Evolutionary conservation across 2,888 invertebrate species (phyloP).

Genomic region (Andricus quercusramuli): DNA sequence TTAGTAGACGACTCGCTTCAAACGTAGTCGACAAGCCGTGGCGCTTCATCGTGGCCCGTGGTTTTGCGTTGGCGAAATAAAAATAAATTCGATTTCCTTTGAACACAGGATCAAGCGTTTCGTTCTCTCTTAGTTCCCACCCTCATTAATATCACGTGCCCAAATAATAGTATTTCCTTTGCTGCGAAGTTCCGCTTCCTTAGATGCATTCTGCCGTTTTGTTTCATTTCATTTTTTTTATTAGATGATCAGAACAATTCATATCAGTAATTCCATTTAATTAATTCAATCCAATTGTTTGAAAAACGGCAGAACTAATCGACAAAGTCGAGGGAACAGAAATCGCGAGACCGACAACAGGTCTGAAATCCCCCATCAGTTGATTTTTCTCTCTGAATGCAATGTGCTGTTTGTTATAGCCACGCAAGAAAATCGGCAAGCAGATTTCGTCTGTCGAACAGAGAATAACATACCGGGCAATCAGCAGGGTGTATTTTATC

Average conservation of each 20-base stretch:
- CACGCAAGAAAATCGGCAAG: conserved; percentile 74
- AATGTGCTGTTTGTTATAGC: conserved; percentile 78
- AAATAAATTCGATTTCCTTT: conserved; percentile 65
- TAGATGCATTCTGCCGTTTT: conserved; percentile 19
- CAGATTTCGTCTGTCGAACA: conserved; percentile 71
- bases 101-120: conserved; percentile 74
- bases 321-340: conserved; percentile 16
- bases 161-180: conserved; percentile 5
- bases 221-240: conserved; percentile 12
- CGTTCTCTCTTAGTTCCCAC: conserved; percentile 56
- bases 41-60: conserved; percentile 52
- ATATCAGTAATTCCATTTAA: background rate
- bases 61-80: conserved; percentile 56
- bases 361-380: conserved; percentile 52
- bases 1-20: background rate
- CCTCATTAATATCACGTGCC: conserved; percentile 48
- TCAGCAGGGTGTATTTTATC: conserved; percentile 71
- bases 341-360: conserved; percentile 46
- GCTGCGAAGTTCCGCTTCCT: conserved; percentile 11
- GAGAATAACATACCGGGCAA: conserved; percentile 72
- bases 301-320: conserved; percentile 52
- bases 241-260: background rate
- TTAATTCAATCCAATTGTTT: background rate
- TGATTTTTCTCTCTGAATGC: conserved; percentile 68
- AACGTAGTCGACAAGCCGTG: conserved; percentile 3